Evolutionary conservation across 1,140 invertebrate genomes (phyloP).

Genomic region (Vanessa atalanta): DNA sequence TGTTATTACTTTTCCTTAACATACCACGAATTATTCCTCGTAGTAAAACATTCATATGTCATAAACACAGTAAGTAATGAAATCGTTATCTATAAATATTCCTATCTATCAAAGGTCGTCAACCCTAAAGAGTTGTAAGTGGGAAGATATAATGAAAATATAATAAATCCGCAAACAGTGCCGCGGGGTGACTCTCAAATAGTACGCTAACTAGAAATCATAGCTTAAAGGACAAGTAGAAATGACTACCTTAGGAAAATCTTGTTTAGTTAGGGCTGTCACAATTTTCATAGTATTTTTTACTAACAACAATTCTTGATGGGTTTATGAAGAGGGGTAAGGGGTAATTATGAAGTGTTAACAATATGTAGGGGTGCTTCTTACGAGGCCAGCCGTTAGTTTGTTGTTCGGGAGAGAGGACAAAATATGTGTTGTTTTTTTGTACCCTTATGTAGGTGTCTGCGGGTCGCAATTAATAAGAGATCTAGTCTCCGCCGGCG

Average conservation of each 20-base stretch:
- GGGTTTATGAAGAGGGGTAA: too few relatives aligned
- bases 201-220: constrained; percentile 67
- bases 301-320: too few relatives aligned
- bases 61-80: neutral
- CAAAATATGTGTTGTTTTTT: too few relatives aligned
- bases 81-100: neutral
- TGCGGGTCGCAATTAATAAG: too few relatives aligned
- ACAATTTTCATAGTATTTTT: neutral
- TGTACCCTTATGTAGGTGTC: too few relatives aligned
- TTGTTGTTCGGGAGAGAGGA: too few relatives aligned
- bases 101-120: neutral
- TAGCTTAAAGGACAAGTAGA: constrained; percentile 44
- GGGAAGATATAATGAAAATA: constrained; percentile 17
- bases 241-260: constrained; percentile 37
- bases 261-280: constrained; percentile 46
- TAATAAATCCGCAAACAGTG: constrained; percentile 42
- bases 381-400: too few relatives aligned
- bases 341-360: too few relatives aligned
- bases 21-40: too few relatives aligned
- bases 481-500: too few relatives aligned
- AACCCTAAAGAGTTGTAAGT: constrained; percentile 23
- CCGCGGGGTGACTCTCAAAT: constrained; percentile 46
- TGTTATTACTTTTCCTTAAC: too few relatives aligned
- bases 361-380: too few relatives aligned
- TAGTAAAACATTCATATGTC: neutral